phyloP scores from a whole-genome alignment of 2,888 invertebrate species.

The Tipula unca region DNA sequence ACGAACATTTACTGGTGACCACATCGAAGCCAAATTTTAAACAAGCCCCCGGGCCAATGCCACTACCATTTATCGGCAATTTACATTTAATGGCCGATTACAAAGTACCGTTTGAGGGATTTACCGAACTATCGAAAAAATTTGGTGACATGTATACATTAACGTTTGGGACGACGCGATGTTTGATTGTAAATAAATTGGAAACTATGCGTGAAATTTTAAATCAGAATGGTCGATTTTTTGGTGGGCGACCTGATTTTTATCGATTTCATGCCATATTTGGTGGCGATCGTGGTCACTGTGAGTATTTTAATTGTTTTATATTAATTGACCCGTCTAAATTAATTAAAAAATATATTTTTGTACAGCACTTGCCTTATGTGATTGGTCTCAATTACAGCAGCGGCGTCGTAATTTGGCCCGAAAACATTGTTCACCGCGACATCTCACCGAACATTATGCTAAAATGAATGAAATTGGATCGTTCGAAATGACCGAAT shows the following conservation, averaged over 20 bases:
- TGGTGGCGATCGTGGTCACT: conserved; percentile 76
- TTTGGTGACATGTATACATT: conserved; percentile 68
- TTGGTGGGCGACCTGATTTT: conserved; percentile 77
- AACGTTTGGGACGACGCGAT: conserved; percentile 57
- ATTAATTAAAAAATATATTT: not conserved
- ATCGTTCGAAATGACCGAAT: conserved; percentile 52
- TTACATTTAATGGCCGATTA: conserved; percentile 55
- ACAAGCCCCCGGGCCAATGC: conserved; percentile 56
- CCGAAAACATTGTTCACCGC: conserved; percentile 70
- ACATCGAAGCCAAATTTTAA: conserved; percentile 25
- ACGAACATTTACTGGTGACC: conserved; percentile 21
- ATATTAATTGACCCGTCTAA: conserved; percentile 25
- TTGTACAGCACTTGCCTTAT: conserved; percentile 70
- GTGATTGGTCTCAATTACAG: conserved; percentile 81
- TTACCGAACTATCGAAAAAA: conserved; percentile 55
- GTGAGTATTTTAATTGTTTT: conserved; percentile 52
- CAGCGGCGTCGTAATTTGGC: conserved; percentile 69
- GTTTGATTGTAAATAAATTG: conserved; percentile 66
- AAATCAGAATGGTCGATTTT: conserved; percentile 69
- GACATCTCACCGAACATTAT: conserved; percentile 62
- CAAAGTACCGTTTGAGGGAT: conserved; percentile 62
- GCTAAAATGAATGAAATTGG: conserved; percentile 64
- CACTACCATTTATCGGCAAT: conserved; percentile 63
- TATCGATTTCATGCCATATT: conserved; percentile 71
- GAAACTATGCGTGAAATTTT: conserved; percentile 64